Conservation (phyloP, 2,113 vertebrate genomes). For the Anoura caudifer region DNA sequence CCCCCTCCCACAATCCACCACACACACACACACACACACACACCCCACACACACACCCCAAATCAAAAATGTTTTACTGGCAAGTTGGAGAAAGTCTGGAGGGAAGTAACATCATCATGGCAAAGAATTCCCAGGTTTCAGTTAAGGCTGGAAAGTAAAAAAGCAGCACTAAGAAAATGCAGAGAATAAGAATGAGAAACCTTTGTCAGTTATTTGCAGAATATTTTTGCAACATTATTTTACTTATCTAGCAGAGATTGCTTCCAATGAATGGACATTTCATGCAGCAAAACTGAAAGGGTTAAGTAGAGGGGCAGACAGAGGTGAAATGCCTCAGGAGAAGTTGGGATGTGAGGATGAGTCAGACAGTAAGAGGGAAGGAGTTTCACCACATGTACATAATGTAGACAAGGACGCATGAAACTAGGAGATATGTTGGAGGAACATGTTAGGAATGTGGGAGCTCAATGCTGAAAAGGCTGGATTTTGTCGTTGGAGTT, state of each 20-base stretch:
- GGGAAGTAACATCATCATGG: background rate
- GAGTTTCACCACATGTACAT: background rate
- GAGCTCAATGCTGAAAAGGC: background rate
- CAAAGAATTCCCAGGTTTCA: background rate
- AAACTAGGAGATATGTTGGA: background rate
- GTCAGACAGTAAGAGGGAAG: background rate
- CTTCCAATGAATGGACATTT: background rate
- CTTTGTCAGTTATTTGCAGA: background rate
- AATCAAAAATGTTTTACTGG: background rate
- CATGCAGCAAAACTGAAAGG: background rate
- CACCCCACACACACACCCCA: background rate
- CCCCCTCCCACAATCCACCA: background rate
- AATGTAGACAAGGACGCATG: background rate
- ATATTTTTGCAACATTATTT: slow-evolving; percentile 35
- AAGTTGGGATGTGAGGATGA: slow-evolving; percentile 5
- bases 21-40: background rate
- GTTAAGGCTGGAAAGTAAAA: background rate
- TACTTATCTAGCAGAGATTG: background rate
- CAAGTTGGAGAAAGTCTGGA: background rate
- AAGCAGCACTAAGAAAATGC: background rate
- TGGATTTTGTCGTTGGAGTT: slow-evolving; percentile 10
- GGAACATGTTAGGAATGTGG: background rate
- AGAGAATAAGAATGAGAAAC: slow-evolving; percentile 11
- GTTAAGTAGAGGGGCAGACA: background rate
- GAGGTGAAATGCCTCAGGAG: background rate